Evolutionary conservation across 2,888 invertebrate genomes (phyloP).

Genomic region (Rhogogaster chlorosoma): DNA sequence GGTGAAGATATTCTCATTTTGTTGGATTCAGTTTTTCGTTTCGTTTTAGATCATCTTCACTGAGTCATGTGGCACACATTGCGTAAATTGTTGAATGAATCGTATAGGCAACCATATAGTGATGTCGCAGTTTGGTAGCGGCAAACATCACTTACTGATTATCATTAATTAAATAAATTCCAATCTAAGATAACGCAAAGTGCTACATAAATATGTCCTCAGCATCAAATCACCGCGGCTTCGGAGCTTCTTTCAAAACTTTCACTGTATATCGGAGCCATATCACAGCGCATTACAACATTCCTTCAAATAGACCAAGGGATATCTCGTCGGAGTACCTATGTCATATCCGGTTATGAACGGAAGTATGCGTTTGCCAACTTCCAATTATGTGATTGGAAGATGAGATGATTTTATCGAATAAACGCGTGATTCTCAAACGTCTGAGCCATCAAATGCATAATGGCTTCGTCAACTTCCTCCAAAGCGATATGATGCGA

Average conservation of each 20-base stretch:
- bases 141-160: conserved; percentile 10
- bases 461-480: background rate
- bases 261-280: background rate
- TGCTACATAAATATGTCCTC: conserved; percentile 12
- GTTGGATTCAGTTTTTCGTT: background rate
- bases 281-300: background rate
- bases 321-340: background rate
- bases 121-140: background rate
- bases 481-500: background rate
- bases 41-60: background rate
- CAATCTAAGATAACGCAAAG: background rate
- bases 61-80: background rate
- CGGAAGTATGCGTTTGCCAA: background rate
- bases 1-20: background rate
- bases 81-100: conserved; percentile 18
- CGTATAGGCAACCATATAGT: background rate
- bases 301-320: background rate
- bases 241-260: background rate
- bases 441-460: background rate
- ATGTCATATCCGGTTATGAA: background rate
- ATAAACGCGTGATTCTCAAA: background rate
- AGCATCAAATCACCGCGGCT: background rate
- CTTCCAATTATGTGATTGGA: background rate
- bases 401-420: background rate
- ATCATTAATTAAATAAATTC: conserved; percentile 24